These are phyloP conservation scores for Petrocephalus microphthalmus DNA, from an alignment of 2,113 vertebrate species.

Conservation along the genomic window DNA sequence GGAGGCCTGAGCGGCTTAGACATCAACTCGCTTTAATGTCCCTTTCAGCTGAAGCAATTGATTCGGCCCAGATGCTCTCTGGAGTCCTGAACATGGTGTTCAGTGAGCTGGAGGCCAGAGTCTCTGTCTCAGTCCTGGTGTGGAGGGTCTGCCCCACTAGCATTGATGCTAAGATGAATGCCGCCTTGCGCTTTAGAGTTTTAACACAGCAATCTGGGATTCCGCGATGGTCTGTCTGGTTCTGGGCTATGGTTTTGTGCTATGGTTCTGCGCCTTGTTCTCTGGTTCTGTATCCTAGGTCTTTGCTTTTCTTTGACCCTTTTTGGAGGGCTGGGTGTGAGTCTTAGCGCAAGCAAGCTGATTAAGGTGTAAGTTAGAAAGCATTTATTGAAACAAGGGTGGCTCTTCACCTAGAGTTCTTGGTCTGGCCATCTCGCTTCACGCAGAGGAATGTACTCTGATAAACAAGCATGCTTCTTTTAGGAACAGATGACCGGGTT, in stretches of 20 bases:
- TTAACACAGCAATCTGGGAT: neutral
- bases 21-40: constrained; percentile 1
- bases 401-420: neutral
- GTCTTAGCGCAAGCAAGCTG: neutral
- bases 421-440: neutral
- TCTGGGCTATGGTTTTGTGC: neutral
- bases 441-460: neutral
- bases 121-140: neutral
- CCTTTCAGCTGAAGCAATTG: neutral
- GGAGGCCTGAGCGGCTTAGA: neutral
- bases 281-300: neutral
- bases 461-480: neutral
- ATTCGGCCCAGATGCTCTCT: constrained; percentile 19
- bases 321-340: neutral
- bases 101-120: constrained; percentile 55
- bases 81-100: constrained; percentile 33
- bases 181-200: neutral
- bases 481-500: too few relatives aligned
- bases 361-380: neutral
- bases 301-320: neutral
- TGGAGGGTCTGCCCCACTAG: constrained; percentile 42
- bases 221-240: neutral
- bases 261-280: neutral
- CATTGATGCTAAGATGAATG: constrained; percentile 41
- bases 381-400: neutral